These are phyloP conservation scores for Ametastegia equiseti DNA, from an alignment of 2,888 invertebrate genomes.

Conservation along the genomic window DNA sequence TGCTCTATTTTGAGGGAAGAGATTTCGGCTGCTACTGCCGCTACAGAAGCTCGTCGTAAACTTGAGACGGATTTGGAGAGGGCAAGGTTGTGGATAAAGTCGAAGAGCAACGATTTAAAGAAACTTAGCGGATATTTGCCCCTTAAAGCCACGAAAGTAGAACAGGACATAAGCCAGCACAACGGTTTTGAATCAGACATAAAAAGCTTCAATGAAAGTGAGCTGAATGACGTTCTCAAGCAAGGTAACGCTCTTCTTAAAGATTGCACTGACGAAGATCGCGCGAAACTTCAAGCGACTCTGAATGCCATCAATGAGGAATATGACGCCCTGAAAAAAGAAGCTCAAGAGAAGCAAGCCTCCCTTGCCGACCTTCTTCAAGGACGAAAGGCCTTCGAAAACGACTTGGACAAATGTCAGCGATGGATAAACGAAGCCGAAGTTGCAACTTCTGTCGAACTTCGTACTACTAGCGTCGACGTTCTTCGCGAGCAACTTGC, in stretches of 20 bases:
- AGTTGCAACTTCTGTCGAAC: constrained; percentile 88
- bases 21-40: constrained; percentile 84
- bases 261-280: constrained; percentile 88
- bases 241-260: constrained; percentile 87
- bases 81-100: constrained; percentile 88
- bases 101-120: constrained; percentile 86
- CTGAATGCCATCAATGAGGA: constrained; percentile 85
- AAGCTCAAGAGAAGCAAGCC: constrained; percentile 85
- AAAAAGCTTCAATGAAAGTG: constrained; percentile 86
- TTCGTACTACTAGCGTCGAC: constrained; percentile 88
- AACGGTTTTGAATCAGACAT: constrained; percentile 87
- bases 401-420: constrained; percentile 87
- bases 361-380: constrained; percentile 85
- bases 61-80: constrained; percentile 88
- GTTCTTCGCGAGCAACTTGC: constrained; percentile 91
- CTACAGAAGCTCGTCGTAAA: constrained; percentile 84
- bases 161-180: constrained; percentile 87
- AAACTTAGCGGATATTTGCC: constrained; percentile 88
- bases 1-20: constrained; percentile 85
- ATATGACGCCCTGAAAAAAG: constrained; percentile 85
- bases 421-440: constrained; percentile 95
- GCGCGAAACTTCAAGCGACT: constrained; percentile 81
- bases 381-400: constrained; percentile 89
- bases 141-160: constrained; percentile 88
- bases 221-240: constrained; percentile 86